Percentiles rank a stretch among this genome's conserved stretches.
Evolutionary conservation across 2,797 vertebrate species (phyloP).

Genomic region (Acanthurus tractus): DNA sequence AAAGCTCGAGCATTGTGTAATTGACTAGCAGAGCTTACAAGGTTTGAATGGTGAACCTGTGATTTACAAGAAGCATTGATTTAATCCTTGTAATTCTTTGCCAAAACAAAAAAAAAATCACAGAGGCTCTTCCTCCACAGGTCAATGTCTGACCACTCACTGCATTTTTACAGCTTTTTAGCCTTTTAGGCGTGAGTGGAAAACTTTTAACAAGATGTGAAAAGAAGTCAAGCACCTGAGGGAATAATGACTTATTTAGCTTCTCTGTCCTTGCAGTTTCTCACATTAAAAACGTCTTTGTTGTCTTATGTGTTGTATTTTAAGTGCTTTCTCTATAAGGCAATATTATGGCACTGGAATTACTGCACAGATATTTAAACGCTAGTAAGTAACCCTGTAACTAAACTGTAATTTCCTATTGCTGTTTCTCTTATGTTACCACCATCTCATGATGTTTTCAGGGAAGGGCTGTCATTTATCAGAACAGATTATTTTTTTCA

Average conservation of each 20-base stretch:
- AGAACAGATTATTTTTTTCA: background rate
- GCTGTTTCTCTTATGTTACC: background rate
- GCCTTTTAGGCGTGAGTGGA: slow-evolving; percentile 50
- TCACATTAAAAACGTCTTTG: slow-evolving; percentile 63
- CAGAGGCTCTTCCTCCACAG: slow-evolving; percentile 27
- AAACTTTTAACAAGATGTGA: slow-evolving; percentile 72
- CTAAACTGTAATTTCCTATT: slow-evolving; percentile 1
- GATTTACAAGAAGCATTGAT: slow-evolving; percentile 21
- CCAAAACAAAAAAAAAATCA: slow-evolving; percentile 32
- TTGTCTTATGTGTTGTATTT: slow-evolving; percentile 42
- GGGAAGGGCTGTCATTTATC: background rate
- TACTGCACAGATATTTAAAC: background rate
- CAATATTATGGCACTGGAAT: background rate
- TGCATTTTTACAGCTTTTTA: slow-evolving; percentile 60
- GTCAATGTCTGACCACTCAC: slow-evolving; percentile 43
- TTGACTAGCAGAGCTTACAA: slow-evolving; percentile 59
- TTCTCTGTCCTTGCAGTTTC: slow-evolving; percentile 57
- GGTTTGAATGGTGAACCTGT: slow-evolving; percentile 52
- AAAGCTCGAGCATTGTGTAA: slow-evolving; percentile 61
- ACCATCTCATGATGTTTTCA: background rate
- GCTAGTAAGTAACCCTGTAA: background rate
- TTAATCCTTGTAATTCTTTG: slow-evolving; percentile 37
- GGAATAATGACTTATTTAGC: slow-evolving; percentile 58
- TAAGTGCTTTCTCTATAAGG: slow-evolving; percentile 30
- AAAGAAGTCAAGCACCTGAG: slow-evolving; percentile 60